Evolutionary conservation across 2,797 vertebrate species (phyloP), one percentile per base, ranked within the genome.

Genomic region (Denticeps clupeoides): DNA sequence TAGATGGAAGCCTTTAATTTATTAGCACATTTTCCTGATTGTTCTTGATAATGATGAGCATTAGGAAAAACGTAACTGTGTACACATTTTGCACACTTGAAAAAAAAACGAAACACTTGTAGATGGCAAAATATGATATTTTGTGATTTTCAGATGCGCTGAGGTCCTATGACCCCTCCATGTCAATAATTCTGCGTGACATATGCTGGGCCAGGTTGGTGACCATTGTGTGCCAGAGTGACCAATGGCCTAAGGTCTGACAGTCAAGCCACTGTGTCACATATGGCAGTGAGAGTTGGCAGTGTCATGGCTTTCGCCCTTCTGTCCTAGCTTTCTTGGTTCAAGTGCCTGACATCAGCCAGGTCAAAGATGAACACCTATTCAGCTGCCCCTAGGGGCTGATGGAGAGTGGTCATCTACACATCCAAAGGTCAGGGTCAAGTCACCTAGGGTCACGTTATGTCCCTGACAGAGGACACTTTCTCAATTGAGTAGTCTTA

Each of bases 361-460:
- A 56, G 64, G 71, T 75, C 68, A 71, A 59, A 51, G 12, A n/a
- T 22, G 41, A 53, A 55, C n/a, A 67, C 42, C 62, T 67, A 61
- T 60, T 64, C 26, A 31, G 44, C 45, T 53, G 53, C 53, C 60
- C 51, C n/a, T n/a, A 38, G 48, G 50, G 58, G 31, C 41, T 3
- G 15, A 5, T 9, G 35, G 24, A 10, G 8, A 67, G 61, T 37
- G 56, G 49, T 47, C 40, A 15, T 44, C 41, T 35, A 26, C 42
- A 7, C 45, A 24, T 23, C 27, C 4, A 48, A 37, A 66, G 73
- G 70, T 71, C 64, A 72, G 49, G 63, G 62, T 62, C 59, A 56
- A n/a, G 62, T 56, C 70, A 70, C 56, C 64, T 56, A 61, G 64
- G 51, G 46, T 59, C 42, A 56, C 25, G 22, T 47, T 50, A 25